A percentile compares a stretch with the other conserved stretches of the same genome.
phyloP scores from a whole-genome alignment of 2,797 vertebrate species.

The Graptemys geographica region DNA sequence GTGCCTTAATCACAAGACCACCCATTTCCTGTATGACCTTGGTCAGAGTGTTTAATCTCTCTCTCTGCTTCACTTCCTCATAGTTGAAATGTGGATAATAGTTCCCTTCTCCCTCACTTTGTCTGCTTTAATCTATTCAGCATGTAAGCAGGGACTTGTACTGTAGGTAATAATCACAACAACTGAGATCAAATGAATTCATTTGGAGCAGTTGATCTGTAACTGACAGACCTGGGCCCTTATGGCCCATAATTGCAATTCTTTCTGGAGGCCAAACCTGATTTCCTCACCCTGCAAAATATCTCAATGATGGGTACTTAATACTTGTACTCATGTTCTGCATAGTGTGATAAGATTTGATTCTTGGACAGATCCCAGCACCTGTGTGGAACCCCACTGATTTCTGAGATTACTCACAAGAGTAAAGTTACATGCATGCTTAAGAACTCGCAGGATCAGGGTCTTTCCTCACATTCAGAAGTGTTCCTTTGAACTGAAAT shows the following conservation, averaged over 20 bases:
- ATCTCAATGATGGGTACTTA: no score
- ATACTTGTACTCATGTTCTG: neutral
- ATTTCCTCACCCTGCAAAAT: accelerated
- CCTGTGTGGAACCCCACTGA: accelerated
- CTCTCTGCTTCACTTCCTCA: neutral
- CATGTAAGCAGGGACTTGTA: neutral
- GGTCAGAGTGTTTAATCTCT: neutral
- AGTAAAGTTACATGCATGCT: accelerated
- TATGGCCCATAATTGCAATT: accelerated
- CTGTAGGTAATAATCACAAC: neutral
- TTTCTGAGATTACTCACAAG: accelerated
- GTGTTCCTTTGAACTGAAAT: constrained; percentile 31
- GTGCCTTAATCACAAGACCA: neutral
- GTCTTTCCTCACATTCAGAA: accelerated
- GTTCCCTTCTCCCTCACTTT: accelerated
- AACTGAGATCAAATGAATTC: neutral
- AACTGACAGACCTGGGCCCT: accelerated
- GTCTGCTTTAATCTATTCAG: accelerated
- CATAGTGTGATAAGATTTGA: neutral
- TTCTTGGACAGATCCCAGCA: neutral
- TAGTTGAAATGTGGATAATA: neutral
- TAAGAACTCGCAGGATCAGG: accelerated
- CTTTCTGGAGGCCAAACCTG: neutral
- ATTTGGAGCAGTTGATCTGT: neutral
- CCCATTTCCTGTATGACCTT: neutral